Percentiles rank a stretch among this genome's conserved stretches.
Evolutionary conservation across 2,113 vertebrate genomes (phyloP).

Genomic region (Gadus chalcogrammus): DNA sequence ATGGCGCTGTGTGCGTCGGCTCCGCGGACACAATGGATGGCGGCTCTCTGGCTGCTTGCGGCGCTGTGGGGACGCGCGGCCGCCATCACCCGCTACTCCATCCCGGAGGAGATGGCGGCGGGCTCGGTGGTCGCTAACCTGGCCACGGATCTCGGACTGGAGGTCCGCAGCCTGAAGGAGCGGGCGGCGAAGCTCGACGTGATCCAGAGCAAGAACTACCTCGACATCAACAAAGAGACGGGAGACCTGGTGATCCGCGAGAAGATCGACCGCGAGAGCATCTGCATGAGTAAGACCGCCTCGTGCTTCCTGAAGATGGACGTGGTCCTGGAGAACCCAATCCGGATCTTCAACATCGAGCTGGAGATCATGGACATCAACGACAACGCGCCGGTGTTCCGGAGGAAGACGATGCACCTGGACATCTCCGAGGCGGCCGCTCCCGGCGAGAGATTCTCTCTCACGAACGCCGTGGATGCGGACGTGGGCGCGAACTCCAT

Average conservation of each 20-base stretch:
- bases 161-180: slow-evolving; percentile 61
- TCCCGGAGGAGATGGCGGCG: slow-evolving; percentile 76
- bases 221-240: slow-evolving; percentile 74
- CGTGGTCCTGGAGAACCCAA: slow-evolving; percentile 70
- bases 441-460: slow-evolving; percentile 76
- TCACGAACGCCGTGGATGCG: slow-evolving; percentile 78
- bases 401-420: slow-evolving; percentile 73
- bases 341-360: slow-evolving; percentile 74
- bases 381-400: slow-evolving; percentile 76
- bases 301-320: slow-evolving; percentile 77
- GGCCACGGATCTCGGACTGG: slow-evolving; percentile 72
- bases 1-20: slow-evolving; percentile 41
- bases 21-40: slow-evolving; percentile 32
- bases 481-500: slow-evolving; percentile 77
- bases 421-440: slow-evolving; percentile 77
- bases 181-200: slow-evolving; percentile 73
- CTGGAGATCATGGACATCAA: slow-evolving; percentile 78
- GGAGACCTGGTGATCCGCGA: slow-evolving; percentile 73
- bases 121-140: slow-evolving; percentile 76
- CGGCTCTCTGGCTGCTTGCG: slow-evolving; percentile 38
- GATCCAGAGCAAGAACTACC: slow-evolving; percentile 71
- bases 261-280: slow-evolving; percentile 73
- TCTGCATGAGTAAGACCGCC: slow-evolving; percentile 71
- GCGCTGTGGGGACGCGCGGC: slow-evolving; percentile 62
- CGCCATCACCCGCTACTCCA: slow-evolving; percentile 72